Evolutionary conservation across 2,888 invertebrate species (phyloP), one percentile per base, ranked within the genome.

Genomic region (Amblyjoppa fuscipennis): DNA sequence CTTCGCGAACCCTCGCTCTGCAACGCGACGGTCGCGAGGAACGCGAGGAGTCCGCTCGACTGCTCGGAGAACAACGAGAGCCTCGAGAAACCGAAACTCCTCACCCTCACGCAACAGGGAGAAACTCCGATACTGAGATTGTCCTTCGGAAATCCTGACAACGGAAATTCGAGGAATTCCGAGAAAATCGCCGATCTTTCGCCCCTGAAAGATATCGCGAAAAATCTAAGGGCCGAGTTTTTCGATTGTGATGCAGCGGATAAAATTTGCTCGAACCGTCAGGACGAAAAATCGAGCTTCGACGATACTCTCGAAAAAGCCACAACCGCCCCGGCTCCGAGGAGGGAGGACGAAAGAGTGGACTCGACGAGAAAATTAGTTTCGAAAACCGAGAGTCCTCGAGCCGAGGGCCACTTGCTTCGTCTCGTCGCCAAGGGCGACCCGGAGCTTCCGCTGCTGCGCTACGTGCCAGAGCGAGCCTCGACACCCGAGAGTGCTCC

Each of bases 91-190:
- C 89, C 92, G 1, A 93, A 92, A 74, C 80, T 92, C 13, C 71
- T 93, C 45, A 91, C 91, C 3, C 80, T 93, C 28, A 91, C 91
- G 41, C 89, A 87, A 84, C 89, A 92, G 5, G 87, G 87, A 71
- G 80, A 89, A 28, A 89, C 87, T 20, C 91, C 92, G 86, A 94
- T 94, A 90, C 90, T 94, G 88, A 93, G 93, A 89, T 85, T 92
- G 61, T 89, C 90, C 5, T 87, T 90, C n/a, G 89, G 91, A 38
- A 78, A 61, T 31, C 16, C 51, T 9, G 66, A 34, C 20, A 28
- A 66, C 31, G 6, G 6, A 9, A 0, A 49, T 11, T 53, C 76
- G 75, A 74, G 5, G 28, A 81, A 0, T 6, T 6, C 16, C 34
- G 61, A 64, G 5, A 34, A 64, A n/a, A 16, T 34, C 34, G 16